Evolutionary conservation across 2,113 vertebrate species (phyloP).

Genomic region (Hiodon alosoides): DNA sequence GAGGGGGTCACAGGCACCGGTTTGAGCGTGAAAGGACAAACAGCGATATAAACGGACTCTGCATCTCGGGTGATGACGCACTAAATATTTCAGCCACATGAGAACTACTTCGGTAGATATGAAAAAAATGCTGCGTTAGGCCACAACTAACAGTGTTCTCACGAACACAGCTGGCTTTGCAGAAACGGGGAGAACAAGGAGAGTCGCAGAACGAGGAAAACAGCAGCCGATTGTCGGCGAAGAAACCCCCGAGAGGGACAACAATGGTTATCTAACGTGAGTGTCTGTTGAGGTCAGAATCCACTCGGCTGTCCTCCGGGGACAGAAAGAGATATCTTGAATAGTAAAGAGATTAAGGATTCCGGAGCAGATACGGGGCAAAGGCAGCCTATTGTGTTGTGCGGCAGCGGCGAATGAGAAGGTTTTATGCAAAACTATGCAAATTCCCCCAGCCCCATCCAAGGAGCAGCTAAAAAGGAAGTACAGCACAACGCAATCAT

Average conservation of each 20-base stretch:
- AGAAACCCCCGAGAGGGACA: slow-evolving; percentile 41
- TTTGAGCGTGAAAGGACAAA: too few species aligned
- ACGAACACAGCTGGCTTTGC: background rate
- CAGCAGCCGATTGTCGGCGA: slow-evolving; percentile 38
- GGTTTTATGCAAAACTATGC: slow-evolving; percentile 71
- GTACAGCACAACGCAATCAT: too few species aligned
- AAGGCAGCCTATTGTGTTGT: slow-evolving; percentile 51
- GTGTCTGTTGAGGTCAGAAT: slow-evolving; percentile 57
- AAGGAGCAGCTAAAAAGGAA: too few species aligned
- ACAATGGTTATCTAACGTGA: slow-evolving; percentile 49
- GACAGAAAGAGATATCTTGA: slow-evolving; percentile 40
- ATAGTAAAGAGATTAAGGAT: slow-evolving; percentile 58
- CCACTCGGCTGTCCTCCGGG: slow-evolving; percentile 42
- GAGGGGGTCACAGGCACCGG: too few species aligned
- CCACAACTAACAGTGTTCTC: background rate
- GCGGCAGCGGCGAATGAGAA: slow-evolving; percentile 50
- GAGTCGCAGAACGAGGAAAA: slow-evolving; percentile 7
- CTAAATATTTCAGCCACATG: too few species aligned
- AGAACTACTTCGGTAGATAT: too few species aligned
- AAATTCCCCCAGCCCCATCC: slow-evolving; percentile 48
- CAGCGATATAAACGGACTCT: too few species aligned
- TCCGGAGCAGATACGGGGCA: slow-evolving; percentile 55
- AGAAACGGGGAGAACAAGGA: slow-evolving; percentile 26
- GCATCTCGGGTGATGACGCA: too few species aligned
- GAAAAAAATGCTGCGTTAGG: too few species aligned